Percentiles rank a stretch among this genome's conserved stretches.
Evolutionary conservation across 1,140 invertebrate species (phyloP).

Genomic region (Tigriopus japonicus): DNA sequence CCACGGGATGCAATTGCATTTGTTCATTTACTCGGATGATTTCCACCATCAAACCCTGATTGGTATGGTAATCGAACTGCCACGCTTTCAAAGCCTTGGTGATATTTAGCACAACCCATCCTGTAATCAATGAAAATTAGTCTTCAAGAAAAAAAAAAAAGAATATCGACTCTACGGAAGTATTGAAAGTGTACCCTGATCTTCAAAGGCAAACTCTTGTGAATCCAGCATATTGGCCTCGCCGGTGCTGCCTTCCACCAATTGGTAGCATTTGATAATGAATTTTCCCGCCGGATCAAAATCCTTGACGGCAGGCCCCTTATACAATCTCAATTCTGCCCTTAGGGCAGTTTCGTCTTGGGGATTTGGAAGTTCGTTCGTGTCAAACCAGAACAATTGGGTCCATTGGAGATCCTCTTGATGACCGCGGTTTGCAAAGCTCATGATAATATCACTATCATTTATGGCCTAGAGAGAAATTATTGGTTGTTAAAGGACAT

Average conservation of each 20-base stretch:
- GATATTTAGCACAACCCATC: slow-evolving; percentile 7
- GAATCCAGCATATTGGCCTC: slow-evolving; percentile 3
- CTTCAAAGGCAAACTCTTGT: not conserved
- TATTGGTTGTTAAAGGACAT: too few species aligned
- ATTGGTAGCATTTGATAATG: not conserved
- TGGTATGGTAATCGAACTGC: not conserved
- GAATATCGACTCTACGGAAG: too few species aligned
- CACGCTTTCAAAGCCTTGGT: not conserved
- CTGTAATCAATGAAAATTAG: not conserved
- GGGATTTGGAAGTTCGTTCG: not conserved
- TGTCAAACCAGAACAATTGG: slow-evolving; percentile 3
- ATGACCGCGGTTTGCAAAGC: slow-evolving; percentile 8
- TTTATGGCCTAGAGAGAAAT: slow-evolving; percentile 7
- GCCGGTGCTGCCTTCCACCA: slow-evolving; percentile 8
- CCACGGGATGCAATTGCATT: not conserved
- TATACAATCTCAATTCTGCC: slow-evolving; percentile 2
- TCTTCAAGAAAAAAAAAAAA: not conserved
- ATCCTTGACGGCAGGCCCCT: not conserved
- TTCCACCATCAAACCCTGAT: not conserved
- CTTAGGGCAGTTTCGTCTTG: not conserved
- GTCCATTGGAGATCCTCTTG: slow-evolving; percentile 5
- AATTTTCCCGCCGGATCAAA: not conserved
- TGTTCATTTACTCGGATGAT: not conserved
- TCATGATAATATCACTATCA: slow-evolving; percentile 11
- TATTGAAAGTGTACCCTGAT: not conserved